Percentiles rank a stretch among this genome's conserved stretches.
Evolutionary conservation across 2,888 invertebrate genomes (phyloP).

Genomic region (Pachymerium ferrugineum): DNA sequence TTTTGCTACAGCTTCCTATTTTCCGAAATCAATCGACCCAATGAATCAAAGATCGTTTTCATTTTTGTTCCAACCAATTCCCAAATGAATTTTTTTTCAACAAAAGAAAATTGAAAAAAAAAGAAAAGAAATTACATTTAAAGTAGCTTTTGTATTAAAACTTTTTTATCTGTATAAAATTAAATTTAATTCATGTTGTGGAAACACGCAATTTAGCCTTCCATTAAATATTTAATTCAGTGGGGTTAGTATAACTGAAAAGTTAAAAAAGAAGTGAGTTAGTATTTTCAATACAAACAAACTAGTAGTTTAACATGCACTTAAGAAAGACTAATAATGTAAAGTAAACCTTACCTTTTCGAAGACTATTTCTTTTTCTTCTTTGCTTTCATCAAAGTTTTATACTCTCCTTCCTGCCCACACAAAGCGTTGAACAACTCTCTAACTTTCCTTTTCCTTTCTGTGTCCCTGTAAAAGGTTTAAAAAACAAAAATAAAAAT

Average conservation of each 20-base stretch:
- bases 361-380: slow-evolving; percentile 30
- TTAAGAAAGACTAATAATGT: neutral
- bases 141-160: neutral
- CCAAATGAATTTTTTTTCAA: no score
- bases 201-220: no score
- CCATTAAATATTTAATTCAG: no score
- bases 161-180: neutral
- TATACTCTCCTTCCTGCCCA: slow-evolving; percentile 75
- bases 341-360: slow-evolving; percentile 28
- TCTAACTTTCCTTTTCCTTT: slow-evolving; percentile 75
- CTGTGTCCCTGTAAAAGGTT: slow-evolving; percentile 64
- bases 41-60: slow-evolving; percentile 7
- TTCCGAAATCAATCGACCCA: neutral
- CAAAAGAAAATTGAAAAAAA: neutral
- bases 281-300: no score
- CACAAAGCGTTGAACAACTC: slow-evolving; percentile 75
- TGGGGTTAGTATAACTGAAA: no score
- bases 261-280: no score
- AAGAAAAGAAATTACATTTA: no score
- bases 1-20: neutral
- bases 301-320: no score
- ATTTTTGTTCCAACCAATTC: neutral
- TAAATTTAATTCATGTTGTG: neutral
- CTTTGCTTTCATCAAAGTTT: slow-evolving; percentile 55
- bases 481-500: no score